Percentiles rank a stretch among this genome's conserved stretches.
These are phyloP conservation scores for Adineta ricciae DNA, from an alignment of 2,888 invertebrate species.

Conservation along the genomic window DNA sequence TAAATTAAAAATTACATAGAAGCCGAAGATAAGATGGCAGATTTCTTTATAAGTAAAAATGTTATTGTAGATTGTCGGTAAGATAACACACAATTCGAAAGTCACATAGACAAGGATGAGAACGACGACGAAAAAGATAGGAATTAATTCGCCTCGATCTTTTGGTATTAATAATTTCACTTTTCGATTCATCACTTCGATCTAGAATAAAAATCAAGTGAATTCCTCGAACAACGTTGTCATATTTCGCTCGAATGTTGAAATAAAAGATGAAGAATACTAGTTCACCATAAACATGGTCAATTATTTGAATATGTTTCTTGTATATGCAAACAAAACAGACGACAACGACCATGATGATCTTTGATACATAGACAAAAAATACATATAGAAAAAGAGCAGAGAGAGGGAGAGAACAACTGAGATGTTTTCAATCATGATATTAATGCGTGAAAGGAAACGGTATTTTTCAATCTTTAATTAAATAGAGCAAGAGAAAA, in stretches of 20 bases:
- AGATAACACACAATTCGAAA: conserved; percentile 14
- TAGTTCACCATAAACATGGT: not conserved
- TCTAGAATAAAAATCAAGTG: too few species aligned
- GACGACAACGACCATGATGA: not conserved
- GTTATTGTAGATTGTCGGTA: not conserved
- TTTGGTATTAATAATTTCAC: conserved; percentile 1
- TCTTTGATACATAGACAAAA: not conserved
- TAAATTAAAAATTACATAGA: conserved; percentile 16
- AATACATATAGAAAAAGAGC: not conserved
- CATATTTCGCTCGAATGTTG: too few species aligned
- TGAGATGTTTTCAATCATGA: not conserved
- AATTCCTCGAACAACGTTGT: too few species aligned
- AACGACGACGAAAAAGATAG: not conserved
- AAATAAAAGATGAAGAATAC: not conserved
- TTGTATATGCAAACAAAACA: conserved; percentile 12
- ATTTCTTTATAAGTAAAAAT: conserved; percentile 20
- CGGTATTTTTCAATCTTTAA: not conserved
- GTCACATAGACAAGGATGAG: not conserved
- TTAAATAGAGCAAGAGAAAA: not conserved
- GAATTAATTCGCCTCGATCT: conserved; percentile 15
- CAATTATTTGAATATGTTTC: not conserved
- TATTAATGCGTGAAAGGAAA: not conserved
- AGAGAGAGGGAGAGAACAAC: not conserved
- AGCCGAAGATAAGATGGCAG: not conserved
- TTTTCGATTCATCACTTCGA: not conserved